phyloP scores from a whole-genome alignment of 2,888 invertebrate species.

The Torymus texanus region DNA sequence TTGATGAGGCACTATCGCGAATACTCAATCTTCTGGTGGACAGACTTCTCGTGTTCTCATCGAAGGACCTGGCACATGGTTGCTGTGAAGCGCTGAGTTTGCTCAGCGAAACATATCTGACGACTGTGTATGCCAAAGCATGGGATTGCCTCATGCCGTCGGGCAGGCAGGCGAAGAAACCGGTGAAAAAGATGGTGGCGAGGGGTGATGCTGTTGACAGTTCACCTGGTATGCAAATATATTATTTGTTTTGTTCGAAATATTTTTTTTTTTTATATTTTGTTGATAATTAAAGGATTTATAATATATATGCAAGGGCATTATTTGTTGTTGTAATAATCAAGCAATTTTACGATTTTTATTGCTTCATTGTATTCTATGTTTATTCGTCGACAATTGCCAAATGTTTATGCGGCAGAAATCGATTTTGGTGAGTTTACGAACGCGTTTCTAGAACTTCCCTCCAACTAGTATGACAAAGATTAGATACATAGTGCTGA shows the following conservation, averaged over 20 bases:
- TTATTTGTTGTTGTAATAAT: not conserved
- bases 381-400: too few species aligned
- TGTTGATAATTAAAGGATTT: not conserved
- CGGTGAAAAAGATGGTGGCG: conserved; percentile 57
- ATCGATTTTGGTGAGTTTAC: too few species aligned
- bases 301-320: not conserved
- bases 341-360: too few species aligned
- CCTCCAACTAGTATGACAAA: too few species aligned
- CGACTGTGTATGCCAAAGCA: conserved; percentile 81
- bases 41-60: conserved; percentile 79
- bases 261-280: not conserved
- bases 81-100: conserved; percentile 82
- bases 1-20: conserved; percentile 78
- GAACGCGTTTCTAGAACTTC: too few species aligned
- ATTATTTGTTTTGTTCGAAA: not conserved
- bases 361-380: too few species aligned
- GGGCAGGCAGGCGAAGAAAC: conserved; percentile 34
- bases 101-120: conserved; percentile 81
- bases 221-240: conserved; percentile 18
- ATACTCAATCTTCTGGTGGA: conserved; percentile 77
- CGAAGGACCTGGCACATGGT: conserved; percentile 82
- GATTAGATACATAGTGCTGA: too few species aligned
- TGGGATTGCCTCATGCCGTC: conserved; percentile 78
- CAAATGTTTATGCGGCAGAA: too few species aligned
- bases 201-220: conserved; percentile 40